Evolutionary conservation across 1,140 invertebrate species (phyloP).

Genomic region (Solen grandis): DNA sequence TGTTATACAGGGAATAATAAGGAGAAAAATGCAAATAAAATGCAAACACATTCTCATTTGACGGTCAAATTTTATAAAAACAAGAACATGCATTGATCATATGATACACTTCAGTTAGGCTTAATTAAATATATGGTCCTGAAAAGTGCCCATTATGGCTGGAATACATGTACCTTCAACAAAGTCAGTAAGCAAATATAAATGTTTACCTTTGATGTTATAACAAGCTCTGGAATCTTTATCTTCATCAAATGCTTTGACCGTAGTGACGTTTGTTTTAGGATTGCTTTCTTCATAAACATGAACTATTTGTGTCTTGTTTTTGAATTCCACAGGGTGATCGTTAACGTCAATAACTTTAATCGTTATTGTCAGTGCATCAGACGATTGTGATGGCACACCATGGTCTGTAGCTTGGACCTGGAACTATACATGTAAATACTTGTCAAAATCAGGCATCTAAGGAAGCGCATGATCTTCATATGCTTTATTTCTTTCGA

Average conservation of each 20-base stretch:
- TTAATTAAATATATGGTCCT: too few relatives aligned
- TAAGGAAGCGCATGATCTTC: too few relatives aligned
- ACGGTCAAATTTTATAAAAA: too few relatives aligned
- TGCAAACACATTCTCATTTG: too few relatives aligned
- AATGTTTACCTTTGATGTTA: conserved; percentile 6
- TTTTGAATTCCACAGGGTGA: conserved; percentile 1
- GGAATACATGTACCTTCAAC: neutral
- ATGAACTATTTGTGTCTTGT: neutral
- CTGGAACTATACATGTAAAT: conserved; percentile 12
- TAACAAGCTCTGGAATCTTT: conserved; percentile 30
- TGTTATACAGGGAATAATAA: too few relatives aligned
- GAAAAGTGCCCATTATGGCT: too few relatives aligned
- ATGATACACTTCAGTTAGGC: too few relatives aligned
- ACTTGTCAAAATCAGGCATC: too few relatives aligned
- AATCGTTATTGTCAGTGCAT: conserved; percentile 6
- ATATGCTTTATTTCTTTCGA: too few relatives aligned
- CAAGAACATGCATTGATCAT: too few relatives aligned
- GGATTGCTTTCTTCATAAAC: conserved; percentile 14
- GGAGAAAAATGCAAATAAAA: too few relatives aligned
- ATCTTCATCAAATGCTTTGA: conserved; percentile 18
- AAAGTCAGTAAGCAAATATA: neutral
- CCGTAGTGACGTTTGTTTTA: neutral
- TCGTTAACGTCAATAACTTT: conserved; percentile 35
- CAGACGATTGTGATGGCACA: conserved; percentile 12
- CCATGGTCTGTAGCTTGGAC: conserved; percentile 39